Conservation (phyloP, 2,888 invertebrate species). For the Venustoraphidia nigricollis region DNA sequence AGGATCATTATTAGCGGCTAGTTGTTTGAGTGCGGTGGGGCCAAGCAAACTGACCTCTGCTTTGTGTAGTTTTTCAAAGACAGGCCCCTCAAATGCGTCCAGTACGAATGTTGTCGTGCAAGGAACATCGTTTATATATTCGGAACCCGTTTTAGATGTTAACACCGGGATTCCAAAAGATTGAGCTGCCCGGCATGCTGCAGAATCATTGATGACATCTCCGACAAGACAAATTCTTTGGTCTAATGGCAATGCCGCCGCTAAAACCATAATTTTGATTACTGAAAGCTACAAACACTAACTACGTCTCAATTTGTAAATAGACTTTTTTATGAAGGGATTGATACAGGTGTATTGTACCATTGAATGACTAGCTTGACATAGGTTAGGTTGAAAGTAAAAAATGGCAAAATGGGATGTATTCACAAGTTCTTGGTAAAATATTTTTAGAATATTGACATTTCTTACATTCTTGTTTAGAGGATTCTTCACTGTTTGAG, state of each 20-base stretch:
- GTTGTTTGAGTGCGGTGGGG: slow-evolving; percentile 62
- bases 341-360: too few relatives aligned
- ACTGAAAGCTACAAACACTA: not conserved
- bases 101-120: slow-evolving; percentile 57
- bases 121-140: slow-evolving; percentile 38
- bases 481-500: slow-evolving; percentile 23
- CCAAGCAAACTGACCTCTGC: slow-evolving; percentile 55
- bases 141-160: slow-evolving; percentile 42
- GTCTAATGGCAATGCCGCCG: slow-evolving; percentile 27
- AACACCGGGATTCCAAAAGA: slow-evolving; percentile 46
- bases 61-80: slow-evolving; percentile 51
- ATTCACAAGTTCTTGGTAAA: not conserved
- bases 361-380: too few relatives aligned
- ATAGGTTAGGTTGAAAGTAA: too few relatives aligned
- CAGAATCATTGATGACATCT: slow-evolving; percentile 33
- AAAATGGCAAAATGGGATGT: too few relatives aligned
- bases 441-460: not conserved
- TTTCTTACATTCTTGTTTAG: slow-evolving; percentile 23
- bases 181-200: slow-evolving; percentile 38
- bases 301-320: not conserved
- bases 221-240: slow-evolving; percentile 50
- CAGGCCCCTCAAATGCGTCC: slow-evolving; percentile 54
- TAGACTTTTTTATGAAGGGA: too few relatives aligned
- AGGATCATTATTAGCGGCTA: slow-evolving; percentile 52
- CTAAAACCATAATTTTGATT: slow-evolving; percentile 13